These are phyloP conservation scores for Sphinx pinastri DNA, from an alignment of 2,888 invertebrate species.

Conservation along the genomic window DNA sequence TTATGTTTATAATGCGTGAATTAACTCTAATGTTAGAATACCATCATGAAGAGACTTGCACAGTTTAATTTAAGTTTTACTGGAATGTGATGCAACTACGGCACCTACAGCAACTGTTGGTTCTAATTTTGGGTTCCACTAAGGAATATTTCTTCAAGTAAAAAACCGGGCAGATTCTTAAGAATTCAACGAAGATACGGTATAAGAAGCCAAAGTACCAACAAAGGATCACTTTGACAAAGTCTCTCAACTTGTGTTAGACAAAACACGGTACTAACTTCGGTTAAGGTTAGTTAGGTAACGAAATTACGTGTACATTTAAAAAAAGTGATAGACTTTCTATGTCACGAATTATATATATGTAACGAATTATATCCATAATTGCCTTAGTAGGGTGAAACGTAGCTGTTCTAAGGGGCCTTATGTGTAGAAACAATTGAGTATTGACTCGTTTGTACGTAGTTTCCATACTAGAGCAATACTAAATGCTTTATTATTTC, in stretches of 20 bases:
- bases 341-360: not conserved
- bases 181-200: not conserved
- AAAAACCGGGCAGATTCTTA: not conserved
- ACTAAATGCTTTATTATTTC: not conserved
- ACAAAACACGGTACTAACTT: not conserved
- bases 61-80: too few species aligned
- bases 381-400: conserved; percentile 12
- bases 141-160: not conserved
- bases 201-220: not conserved
- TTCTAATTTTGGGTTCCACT: not conserved
- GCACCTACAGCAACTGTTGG: too few species aligned
- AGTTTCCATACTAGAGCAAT: not conserved
- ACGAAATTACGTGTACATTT: conserved; percentile 20
- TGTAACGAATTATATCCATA: conserved; percentile 20
- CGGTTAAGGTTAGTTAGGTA: conserved; percentile 31
- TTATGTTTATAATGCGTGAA: not conserved
- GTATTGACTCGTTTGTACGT: not conserved
- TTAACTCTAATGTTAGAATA: too few species aligned
- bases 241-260: conserved; percentile 13
- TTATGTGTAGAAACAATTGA: not conserved
- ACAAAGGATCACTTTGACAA: conserved; percentile 22
- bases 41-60: too few species aligned
- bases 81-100: too few species aligned
- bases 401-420: conserved; percentile 21
- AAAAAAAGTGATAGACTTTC: not conserved